Evolutionary conservation across 2,888 invertebrate species (phyloP).

Genomic region (Chirona hameri): DNA sequence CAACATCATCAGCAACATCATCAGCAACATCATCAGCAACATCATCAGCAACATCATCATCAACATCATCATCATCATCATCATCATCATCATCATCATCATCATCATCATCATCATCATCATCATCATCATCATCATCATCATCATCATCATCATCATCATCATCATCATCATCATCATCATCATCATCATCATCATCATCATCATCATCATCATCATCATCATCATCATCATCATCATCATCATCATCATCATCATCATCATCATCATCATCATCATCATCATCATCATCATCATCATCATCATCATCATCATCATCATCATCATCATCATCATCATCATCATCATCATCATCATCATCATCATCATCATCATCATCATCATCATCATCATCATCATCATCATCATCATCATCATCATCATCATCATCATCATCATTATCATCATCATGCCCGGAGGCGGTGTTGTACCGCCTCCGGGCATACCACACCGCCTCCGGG

Average conservation of each 20-base stretch:
- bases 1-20: too few species aligned
- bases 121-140: slow-evolving; percentile 22
- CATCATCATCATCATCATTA: slow-evolving; percentile 22
- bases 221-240: slow-evolving; percentile 22
- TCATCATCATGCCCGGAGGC: too few species aligned
- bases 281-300: slow-evolving; percentile 22
- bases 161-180: slow-evolving; percentile 22
- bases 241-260: slow-evolving; percentile 11
- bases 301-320: slow-evolving; percentile 22
- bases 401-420: slow-evolving; percentile 22
- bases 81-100: slow-evolving; percentile 22
- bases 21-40: too few species aligned
- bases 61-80: slow-evolving; percentile 10
- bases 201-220: slow-evolving; percentile 22
- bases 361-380: slow-evolving; percentile 22
- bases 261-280: slow-evolving; percentile 22
- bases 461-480: too few species aligned
- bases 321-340: slow-evolving; percentile 22
- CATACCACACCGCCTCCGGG: too few species aligned
- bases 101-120: slow-evolving; percentile 22
- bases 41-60: too few species aligned
- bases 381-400: slow-evolving; percentile 22
- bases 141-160: slow-evolving; percentile 22
- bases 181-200: slow-evolving; percentile 22
- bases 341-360: slow-evolving; percentile 22